These are phyloP conservation scores for Microplitis mediator DNA, from an alignment of 1,140 invertebrate genomes.

Conservation along the genomic window DNA sequence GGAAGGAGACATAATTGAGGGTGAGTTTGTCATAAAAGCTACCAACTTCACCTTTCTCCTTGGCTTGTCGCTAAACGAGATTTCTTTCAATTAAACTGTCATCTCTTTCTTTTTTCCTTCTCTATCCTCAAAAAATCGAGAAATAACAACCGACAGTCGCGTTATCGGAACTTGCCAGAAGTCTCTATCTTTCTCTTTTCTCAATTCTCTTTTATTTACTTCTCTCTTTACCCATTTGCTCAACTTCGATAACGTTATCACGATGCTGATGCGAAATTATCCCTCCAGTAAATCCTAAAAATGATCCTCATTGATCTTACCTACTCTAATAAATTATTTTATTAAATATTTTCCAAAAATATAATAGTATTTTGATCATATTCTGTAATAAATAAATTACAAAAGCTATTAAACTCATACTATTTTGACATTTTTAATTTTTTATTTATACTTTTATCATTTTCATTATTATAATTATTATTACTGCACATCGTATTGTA, in stretches of 20 bases:
- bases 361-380: not conserved
- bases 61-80: constrained; percentile 49
- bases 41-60: constrained; percentile 26
- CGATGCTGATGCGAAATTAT: constrained; percentile 40
- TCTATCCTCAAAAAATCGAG: constrained; percentile 46
- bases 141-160: constrained; percentile 55
- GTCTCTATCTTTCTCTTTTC: constrained; percentile 34
- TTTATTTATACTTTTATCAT: too few relatives aligned
- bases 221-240: constrained; percentile 42
- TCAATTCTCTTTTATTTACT: constrained; percentile 22
- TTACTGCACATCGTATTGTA: not conserved
- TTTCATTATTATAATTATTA: constrained; percentile 2
- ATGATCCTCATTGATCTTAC: constrained; percentile 6
- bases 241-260: constrained; percentile 48
- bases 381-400: too few relatives aligned
- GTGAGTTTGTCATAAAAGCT: constrained; percentile 50
- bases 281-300: constrained; percentile 5
- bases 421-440: too few relatives aligned
- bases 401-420: too few relatives aligned
- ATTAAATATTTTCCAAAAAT: too few relatives aligned
- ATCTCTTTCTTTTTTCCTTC: constrained; percentile 26
- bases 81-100: constrained; percentile 63
- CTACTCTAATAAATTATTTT: not conserved
- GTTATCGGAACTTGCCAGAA: constrained; percentile 59
- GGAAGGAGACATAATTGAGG: constrained; percentile 19